phyloP scores from a whole-genome alignment of 1,140 invertebrate species.

The Drosophila aff. region DNA sequence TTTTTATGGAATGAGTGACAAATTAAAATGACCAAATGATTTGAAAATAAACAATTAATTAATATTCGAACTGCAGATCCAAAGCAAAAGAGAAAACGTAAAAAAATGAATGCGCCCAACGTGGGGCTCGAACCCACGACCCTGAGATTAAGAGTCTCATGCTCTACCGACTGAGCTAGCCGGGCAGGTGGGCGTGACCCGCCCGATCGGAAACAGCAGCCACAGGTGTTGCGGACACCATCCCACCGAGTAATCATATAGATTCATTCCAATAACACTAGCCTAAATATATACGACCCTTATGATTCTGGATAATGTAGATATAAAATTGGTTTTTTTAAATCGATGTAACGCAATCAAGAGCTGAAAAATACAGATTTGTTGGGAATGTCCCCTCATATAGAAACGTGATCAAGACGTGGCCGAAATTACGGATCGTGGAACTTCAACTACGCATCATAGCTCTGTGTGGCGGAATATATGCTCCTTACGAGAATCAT shows the following conservation, averaged over 20 bases:
- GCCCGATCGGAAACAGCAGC: not conserved
- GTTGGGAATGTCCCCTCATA: not conserved
- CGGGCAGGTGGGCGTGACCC: constrained; percentile 86
- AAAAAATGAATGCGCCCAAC: constrained; percentile 88
- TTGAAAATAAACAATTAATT: constrained; percentile 15
- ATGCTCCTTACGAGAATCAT: not conserved
- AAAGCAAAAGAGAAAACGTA: constrained; percentile 4
- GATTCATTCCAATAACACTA: not conserved
- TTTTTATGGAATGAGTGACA: not conserved
- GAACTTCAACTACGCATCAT: not conserved
- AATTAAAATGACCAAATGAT: constrained; percentile 8
- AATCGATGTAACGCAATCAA: not conserved
- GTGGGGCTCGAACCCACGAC: constrained; percentile 96
- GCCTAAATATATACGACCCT: not conserved
- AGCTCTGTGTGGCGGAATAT: too few species aligned
- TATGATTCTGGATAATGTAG: not conserved
- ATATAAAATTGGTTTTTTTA: not conserved
- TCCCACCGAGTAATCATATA: not conserved
- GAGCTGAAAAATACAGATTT: not conserved
- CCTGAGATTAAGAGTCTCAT: constrained; percentile 97
- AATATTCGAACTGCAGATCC: not conserved
- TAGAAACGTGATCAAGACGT: constrained; percentile 9
- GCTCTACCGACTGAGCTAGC: constrained; percentile 96
- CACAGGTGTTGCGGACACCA: not conserved
- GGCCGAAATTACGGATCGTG: not conserved